Base-by-base conservation (phyloP, 1,140 invertebrate genomes). In the Macrostomum lignano region DNA sequence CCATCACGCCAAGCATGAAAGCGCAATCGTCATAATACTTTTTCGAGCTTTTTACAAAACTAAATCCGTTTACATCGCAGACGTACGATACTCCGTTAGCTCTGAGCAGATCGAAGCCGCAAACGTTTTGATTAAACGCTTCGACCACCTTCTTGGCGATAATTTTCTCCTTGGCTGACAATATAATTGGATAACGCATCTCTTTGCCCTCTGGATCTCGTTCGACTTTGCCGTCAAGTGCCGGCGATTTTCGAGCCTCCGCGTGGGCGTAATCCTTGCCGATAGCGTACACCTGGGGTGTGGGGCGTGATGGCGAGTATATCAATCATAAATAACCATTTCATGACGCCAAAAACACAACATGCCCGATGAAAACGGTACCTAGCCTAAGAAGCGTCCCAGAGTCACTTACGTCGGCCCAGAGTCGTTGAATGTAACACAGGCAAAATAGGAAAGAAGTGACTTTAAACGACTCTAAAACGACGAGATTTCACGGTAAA, bases 21-120 rank as follows among this genome's bases (percentile, higher is more conserved):
- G 86, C 82, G 58, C 82, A 93, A 52, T 98, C 91, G 55, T 98
- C 88, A 51, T 96, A 98, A 61, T 98, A 98, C 52, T 98, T 98
- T 48, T 78, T 82, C 0, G 86, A 96, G 53, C 91, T 96, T 52
- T 98, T 98, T 6, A 98, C 91, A 60, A 98, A 98, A 51, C 81
- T 93, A 56, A 98, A 98, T 2, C 91, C 91, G 62, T 98, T 98
- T 0, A 98, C 88, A 63, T 98, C 91, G 60, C 86, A 96, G 0
- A 96, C 91, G 55, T 81, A 96, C 1, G 84, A 93, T 52, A 84
- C 81, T 13, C 86, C 86, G 62, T 86, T 91, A 11, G 86, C 84
- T 48, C 86, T 69, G 10, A 98, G 62, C 20, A 98, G 65, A 67
- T 98, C 91, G 60, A 98, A 98, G 10, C 91, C 91, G 60, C 91